Evolutionary conservation across 2,888 invertebrate genomes (phyloP), one percentile per base, ranked within the genome.

Genomic region (Pyrocoelia pectoralis): DNA sequence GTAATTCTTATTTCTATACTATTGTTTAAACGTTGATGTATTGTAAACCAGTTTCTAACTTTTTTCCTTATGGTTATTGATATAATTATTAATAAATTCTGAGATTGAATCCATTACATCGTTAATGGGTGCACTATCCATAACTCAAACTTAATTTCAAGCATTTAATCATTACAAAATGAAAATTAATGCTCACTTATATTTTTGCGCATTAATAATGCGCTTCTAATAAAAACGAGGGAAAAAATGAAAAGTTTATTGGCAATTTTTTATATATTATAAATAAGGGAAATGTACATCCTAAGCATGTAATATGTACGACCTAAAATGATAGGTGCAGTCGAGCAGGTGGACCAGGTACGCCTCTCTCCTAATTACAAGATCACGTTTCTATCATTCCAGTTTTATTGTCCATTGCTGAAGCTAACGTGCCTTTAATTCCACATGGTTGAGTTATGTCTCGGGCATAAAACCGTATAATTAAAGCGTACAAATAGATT

Each of bases 311-410:
- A 57, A 61, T 66, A 66, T 68, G 65, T 70, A 66, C 63, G 56
- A 52, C 57, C 63, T 57, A 52, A 68, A 65, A 68, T 70, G 72
- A 72, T 72, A 68, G 70, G 68, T 69, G 72, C 68, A 72, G 69
- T 69, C 61, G 62, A 69, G 69, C 72, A 74, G 73, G 73, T 75
- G 73, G 71, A 73, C 71, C 73, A 61, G 69, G 66, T 69, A 74
- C 75, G 76, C 76, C 77, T 72, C 70, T 70, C 72, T 71, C 73
- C 76, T 77, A 77, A 78, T 77, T 77, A 76, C 74, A 70, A 71
- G 75, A 74, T 78, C 78, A 78, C 78, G 78, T 78, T 77, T 78
- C 77, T 78, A 75, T 76, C 76, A 78, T 78, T 78, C 77, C 73
- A 70, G 73, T 75, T 76, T 76, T 75, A 77, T 77, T 77, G 76